Evolutionary conservation across 1,140 invertebrate species (phyloP), one percentile per base, ranked within the genome.

Genomic region (Orchesella cincta): DNA sequence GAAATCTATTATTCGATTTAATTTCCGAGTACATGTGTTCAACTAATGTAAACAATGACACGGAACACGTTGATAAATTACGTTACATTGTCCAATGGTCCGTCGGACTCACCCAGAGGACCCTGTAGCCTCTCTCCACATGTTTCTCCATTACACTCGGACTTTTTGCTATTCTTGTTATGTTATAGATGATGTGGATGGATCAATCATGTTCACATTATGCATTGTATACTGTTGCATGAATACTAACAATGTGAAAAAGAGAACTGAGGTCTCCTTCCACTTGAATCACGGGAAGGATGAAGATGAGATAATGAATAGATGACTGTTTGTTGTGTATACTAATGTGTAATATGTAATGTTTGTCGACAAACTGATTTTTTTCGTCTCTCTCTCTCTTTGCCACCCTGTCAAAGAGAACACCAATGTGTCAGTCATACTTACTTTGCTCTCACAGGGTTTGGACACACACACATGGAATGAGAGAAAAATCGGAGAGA

Each of bases 321-420:
- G 12, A n/a, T 26, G 54, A n/a, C 3, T 57, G 12, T 12, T 14
- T 57, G 23, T 57, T 57, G 39, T 46, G n/a, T n/a, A n/a, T n/a
- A n/a, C n/a, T n/a, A n/a, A n/a, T 46, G 39, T 12, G 39, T 46
- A 46, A 57, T 57, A 26, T 57, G 54, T 57, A 12, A 31, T 67
- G 62, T 67, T 67, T 67, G 62, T 67, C 62, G 62, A 67, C 62
- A 67, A 26, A 67, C 62, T 67, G 28, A 67, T 67, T 67, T 67
- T 67, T 67, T 23, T n/a, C 26, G 5, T 33, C 31, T 29, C 62
- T 67, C 31, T 57, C 54, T 57, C 54, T 57, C 12, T 12, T 18
- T 26, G 62, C 62, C n/a, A 67, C 20, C 20, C 39, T 46, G 8
- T 46, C n/a, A 23, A 16, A 57, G 62, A 3, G 62, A 23, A 67